Base-by-base conservation (phyloP, 2,888 invertebrate genomes). In the Sturmia bella region DNA sequence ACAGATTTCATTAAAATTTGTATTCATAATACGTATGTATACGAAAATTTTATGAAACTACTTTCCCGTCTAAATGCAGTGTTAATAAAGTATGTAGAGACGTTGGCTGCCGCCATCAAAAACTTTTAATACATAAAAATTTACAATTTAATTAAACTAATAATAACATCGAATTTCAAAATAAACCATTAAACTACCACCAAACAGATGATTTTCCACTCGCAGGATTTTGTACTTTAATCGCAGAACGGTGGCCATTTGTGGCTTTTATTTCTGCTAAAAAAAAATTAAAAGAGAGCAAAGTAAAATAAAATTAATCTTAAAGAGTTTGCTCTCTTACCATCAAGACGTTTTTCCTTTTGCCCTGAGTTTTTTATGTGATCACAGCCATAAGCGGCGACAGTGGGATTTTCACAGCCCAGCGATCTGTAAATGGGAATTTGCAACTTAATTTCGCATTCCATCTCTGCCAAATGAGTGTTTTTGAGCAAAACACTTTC, bases 151-250 rank as follows among this genome's bases (percentile, higher is more conserved):
- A 1, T 32, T 32, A 6, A 32, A 32, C 32, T 27, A 32, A 32
- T 32, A 32, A 32, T 32, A 32, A 6, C 6, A 27, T 27, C 3
- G 15, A 32, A n/a, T 11, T 32, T 56, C 32, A 19, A 17, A 56
- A 32, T 15, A 12, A 54, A 4, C 19, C 6, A 5, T 37, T 17
- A 37, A 13, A 90, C 93, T 95, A 97, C 96, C 96, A 97, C 89
- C 97, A 94, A 54, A 93, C 94, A 70, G 96, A 95, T n/a, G 97
- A 97, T 90, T 95, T 95, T 63, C 97, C 97, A 85, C 97, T 97
- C 2, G 97, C 97, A 4, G 97, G 97, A 92, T 97, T 96, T 89
- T 95, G 93, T 5, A 97, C 96, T 86, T 96, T 95, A 79, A 97
- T 96, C 70, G 95, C 95, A 0, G 96, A 94, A 88, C 95, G 95